Conservation (phyloP, 2,113 vertebrate genomes). For the Dipodomys merriami region DNA sequence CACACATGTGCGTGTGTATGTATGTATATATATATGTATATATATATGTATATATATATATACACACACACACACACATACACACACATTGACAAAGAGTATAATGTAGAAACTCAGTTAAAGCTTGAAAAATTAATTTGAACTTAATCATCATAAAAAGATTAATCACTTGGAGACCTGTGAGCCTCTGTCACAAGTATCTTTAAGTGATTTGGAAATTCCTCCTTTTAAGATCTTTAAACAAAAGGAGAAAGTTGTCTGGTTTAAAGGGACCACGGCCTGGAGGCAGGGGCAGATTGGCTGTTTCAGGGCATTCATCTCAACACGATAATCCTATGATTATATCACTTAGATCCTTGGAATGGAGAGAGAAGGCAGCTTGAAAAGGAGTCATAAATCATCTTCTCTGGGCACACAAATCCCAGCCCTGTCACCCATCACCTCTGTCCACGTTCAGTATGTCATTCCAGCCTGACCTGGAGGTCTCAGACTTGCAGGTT, state of each 20-base stretch:
- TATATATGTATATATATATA: neutral
- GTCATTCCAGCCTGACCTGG: neutral
- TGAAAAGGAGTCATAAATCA: slow-evolving; percentile 78
- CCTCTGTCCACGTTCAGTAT: neutral
- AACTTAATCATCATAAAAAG: slow-evolving; percentile 59
- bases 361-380: slow-evolving; percentile 61
- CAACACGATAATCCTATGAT: slow-evolving; percentile 78
- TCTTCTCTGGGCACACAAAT: slow-evolving; percentile 11
- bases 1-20: neutral
- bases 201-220: slow-evolving; percentile 76
- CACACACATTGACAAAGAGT: neutral
- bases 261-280: slow-evolving; percentile 75
- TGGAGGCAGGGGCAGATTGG: slow-evolving; percentile 68
- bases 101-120: slow-evolving; percentile 41
- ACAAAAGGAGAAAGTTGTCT: slow-evolving; percentile 74
- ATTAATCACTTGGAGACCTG: slow-evolving; percentile 62
- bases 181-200: slow-evolving; percentile 55
- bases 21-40: too few relatives aligned
- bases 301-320: slow-evolving; percentile 76
- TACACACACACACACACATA: neutral
- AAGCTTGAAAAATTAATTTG: slow-evolving; percentile 66
- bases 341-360: slow-evolving; percentile 69
- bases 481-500: neutral
- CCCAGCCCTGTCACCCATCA: neutral
- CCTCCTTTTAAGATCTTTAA: slow-evolving; percentile 77